These are phyloP conservation scores for Phataginus tetradactyla DNA, from an alignment of 2,797 vertebrate species.

Conservation along the genomic window DNA sequence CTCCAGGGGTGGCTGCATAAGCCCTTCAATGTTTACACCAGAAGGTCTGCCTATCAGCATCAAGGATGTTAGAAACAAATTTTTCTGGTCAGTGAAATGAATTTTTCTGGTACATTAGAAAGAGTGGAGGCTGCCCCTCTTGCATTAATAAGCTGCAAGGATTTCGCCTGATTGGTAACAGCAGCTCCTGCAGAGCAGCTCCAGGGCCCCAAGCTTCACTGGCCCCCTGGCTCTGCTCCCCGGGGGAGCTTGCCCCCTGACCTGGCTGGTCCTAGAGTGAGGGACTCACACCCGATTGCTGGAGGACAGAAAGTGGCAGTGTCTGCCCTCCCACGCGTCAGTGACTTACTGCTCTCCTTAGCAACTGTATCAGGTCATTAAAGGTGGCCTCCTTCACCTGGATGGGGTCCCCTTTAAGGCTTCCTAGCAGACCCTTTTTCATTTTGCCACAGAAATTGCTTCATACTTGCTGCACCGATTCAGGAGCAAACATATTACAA, in stretches of 20 bases:
- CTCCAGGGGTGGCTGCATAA: not conserved
- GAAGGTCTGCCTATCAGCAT: not conserved
- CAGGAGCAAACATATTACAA: slow-evolving; percentile 21
- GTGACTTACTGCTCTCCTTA: not conserved
- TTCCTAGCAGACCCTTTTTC: not conserved
- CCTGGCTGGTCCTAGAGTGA: not conserved
- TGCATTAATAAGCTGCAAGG: not conserved
- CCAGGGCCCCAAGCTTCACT: fast-evolving
- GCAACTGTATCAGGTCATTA: not conserved
- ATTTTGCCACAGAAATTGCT: not conserved
- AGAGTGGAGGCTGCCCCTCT: not conserved
- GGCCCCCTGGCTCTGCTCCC: not conserved
- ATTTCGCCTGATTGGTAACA: not conserved
- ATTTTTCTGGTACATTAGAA: not conserved
- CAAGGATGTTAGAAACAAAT: not conserved
- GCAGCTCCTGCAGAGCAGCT: not conserved
- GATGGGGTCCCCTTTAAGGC: too few relatives aligned
- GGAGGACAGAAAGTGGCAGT: not conserved
- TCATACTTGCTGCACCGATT: not conserved
- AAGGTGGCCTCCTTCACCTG: not conserved
- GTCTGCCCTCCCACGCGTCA: not conserved
- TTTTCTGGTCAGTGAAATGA: not conserved
- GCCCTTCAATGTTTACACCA: not conserved
- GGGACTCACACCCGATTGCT: not conserved
- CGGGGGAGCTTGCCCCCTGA: not conserved